Evolutionary conservation across 1,140 invertebrate species (phyloP).

Genomic region (Oryctes rhinoceros): DNA sequence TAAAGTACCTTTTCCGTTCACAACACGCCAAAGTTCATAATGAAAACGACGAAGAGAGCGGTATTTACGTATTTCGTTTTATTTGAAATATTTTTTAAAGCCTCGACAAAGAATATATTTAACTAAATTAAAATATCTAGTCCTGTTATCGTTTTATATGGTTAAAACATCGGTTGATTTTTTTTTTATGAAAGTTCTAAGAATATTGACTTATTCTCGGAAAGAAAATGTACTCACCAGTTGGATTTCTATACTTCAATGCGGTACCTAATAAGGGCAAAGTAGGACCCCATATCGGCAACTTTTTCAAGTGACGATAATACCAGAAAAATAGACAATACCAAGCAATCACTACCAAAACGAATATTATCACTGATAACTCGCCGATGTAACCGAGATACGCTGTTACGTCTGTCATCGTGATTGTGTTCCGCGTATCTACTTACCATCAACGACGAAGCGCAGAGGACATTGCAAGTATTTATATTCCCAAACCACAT

Average conservation of each 20-base stretch:
- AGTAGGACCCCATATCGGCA: background rate
- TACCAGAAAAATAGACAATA: constrained; percentile 17
- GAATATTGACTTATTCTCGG: too few relatives aligned
- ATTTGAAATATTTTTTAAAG: too few relatives aligned
- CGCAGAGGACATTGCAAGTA: background rate
- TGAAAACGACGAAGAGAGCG: too few relatives aligned
- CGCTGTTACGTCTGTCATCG: background rate
- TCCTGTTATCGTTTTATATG: too few relatives aligned
- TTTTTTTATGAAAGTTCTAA: too few relatives aligned
- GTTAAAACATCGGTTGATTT: too few relatives aligned
- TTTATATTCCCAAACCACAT: background rate
- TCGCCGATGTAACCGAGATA: background rate
- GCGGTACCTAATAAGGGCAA: background rate
- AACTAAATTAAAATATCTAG: too few relatives aligned
- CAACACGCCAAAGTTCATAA: too few relatives aligned
- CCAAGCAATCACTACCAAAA: background rate
- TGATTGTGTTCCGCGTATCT: background rate
- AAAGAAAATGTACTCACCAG: background rate
- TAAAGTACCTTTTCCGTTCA: too few relatives aligned
- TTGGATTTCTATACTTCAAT: background rate
- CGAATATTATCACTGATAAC: background rate
- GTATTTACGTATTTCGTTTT: too few relatives aligned
- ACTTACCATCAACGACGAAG: background rate
- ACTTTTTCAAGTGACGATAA: background rate
- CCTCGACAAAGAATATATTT: too few relatives aligned